Evolutionary conservation across 2,113 vertebrate genomes (phyloP).

Genomic region (Corapipo altera): DNA sequence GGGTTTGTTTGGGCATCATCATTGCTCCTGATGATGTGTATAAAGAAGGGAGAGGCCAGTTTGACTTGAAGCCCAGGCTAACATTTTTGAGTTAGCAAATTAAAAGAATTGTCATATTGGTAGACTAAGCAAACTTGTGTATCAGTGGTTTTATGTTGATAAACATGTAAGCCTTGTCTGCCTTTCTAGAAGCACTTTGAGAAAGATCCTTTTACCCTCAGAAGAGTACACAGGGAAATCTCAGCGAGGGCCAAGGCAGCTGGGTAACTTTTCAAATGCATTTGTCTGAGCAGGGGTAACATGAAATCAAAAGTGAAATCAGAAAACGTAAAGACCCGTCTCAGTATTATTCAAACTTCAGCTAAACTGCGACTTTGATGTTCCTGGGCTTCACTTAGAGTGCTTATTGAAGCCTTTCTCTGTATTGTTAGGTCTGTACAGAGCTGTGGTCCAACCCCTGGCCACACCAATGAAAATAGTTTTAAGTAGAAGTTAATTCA

Average conservation of each 20-base stretch:
- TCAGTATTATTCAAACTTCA: neutral
- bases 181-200: neutral
- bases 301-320: conserved; percentile 10
- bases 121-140: conserved; percentile 37
- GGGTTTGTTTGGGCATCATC: neutral
- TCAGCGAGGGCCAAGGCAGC: neutral
- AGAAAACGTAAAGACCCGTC: neutral
- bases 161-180: neutral
- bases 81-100: neutral
- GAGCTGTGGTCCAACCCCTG: neutral
- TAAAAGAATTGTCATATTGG: neutral
- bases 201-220: neutral
- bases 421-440: neutral
- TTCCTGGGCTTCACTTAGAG: neutral
- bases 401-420: neutral
- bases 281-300: neutral
- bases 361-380: neutral
- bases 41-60: neutral
- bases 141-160: neutral
- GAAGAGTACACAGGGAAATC: neutral
- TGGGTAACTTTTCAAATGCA: neutral
- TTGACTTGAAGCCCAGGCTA: neutral
- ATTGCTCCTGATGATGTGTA: neutral
- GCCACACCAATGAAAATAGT: neutral
- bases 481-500: neutral